Percentiles rank a stretch among this genome's conserved stretches.
Evolutionary conservation across 1,140 invertebrate species (phyloP).

Genomic region (Zaprionus ghesquierei): DNA sequence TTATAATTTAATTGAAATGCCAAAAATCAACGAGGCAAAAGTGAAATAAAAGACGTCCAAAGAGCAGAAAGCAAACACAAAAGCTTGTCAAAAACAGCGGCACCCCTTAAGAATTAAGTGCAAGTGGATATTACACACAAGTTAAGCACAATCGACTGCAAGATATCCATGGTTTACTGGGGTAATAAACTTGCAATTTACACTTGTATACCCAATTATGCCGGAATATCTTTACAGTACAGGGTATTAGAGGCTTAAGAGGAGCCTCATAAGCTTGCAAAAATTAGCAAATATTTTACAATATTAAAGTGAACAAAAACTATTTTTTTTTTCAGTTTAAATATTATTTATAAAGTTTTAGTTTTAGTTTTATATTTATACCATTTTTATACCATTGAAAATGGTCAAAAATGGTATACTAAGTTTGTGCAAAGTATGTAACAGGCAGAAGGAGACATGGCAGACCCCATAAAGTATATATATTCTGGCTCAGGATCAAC

Average conservation of each 20-base stretch:
- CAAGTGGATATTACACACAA: conserved; percentile 20
- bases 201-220: too few relatives aligned
- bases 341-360: too few relatives aligned
- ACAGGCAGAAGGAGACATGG: too few relatives aligned
- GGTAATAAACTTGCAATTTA: too few relatives aligned
- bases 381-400: too few relatives aligned
- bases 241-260: conserved; percentile 7
- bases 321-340: conserved; percentile 10
- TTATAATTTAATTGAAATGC: conserved; percentile 75
- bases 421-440: too few relatives aligned
- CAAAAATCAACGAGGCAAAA: conserved; percentile 54
- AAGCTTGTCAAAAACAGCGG: conserved; percentile 31
- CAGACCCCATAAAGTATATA: too few relatives aligned
- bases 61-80: conserved; percentile 37
- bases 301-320: conserved; percentile 24
- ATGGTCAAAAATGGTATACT: too few relatives aligned
- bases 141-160: not conserved
- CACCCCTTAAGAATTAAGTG: conserved; percentile 18
- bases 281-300: conserved; percentile 41
- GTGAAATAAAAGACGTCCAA: conserved; percentile 12
- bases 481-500: too few relatives aligned
- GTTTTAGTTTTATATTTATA: too few relatives aligned
- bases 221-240: not conserved
- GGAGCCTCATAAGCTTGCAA: conserved; percentile 57
- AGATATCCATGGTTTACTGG: too few relatives aligned